phyloP scores from a whole-genome alignment of 2,113 vertebrate species.

The Erpornis zantholeuca region DNA sequence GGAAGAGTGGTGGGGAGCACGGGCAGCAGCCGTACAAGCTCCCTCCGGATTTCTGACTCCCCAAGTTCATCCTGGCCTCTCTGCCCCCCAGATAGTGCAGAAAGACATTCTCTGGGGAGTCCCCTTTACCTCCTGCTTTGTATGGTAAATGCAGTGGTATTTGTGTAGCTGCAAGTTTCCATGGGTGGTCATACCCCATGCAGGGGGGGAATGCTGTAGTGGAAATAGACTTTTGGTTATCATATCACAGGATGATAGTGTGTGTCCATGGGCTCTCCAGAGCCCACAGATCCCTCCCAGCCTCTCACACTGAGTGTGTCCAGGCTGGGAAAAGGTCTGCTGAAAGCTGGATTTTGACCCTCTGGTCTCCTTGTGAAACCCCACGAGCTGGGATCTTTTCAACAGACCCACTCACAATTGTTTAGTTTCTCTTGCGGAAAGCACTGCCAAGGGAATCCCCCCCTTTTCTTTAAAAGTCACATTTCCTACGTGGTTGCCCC shows the following conservation, averaged over 20 bases:
- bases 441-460: constrained; percentile 12
- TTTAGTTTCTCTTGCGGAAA: neutral
- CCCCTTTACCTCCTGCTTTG: neutral
- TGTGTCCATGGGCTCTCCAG: neutral
- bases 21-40: accelerated
- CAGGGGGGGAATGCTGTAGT: accelerated
- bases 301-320: neutral
- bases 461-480: neutral
- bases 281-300: neutral
- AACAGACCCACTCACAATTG: neutral
- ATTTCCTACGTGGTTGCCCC: constrained; percentile 50
- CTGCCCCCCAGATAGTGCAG: neutral
- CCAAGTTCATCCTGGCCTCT: neutral
- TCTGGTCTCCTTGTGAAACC: neutral
- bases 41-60: neutral
- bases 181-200: accelerated
- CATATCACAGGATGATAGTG: neutral
- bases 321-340: neutral
- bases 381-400: neutral
- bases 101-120: neutral
- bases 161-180: neutral
- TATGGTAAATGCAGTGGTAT: neutral
- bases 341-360: neutral
- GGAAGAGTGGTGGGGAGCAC: neutral
- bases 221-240: neutral